Conservation (phyloP, 2,797 vertebrate genomes). For the Ptychadena robeensis region DNA sequence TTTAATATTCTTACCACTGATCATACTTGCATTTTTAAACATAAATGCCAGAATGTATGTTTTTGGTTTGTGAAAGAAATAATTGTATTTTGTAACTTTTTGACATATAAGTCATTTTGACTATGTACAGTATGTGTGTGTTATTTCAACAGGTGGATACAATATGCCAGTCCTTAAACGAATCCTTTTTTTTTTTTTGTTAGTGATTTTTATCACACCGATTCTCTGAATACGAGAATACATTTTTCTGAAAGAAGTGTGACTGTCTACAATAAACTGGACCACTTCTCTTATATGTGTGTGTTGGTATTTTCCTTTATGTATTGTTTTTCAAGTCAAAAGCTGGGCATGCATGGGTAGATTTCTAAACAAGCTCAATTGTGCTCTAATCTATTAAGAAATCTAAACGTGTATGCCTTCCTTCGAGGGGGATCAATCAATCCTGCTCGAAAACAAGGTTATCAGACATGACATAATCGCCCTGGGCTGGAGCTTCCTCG, state of each 20-base stretch:
- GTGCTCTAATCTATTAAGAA: no score
- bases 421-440: no score
- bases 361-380: no score
- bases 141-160: no score
- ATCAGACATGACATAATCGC: no score
- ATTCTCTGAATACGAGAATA: background rate
- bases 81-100: background rate
- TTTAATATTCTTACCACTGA: background rate
- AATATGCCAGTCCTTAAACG: no score
- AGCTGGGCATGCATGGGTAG: no score
- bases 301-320: background rate
- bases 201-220: background rate
- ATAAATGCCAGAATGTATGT: background rate
- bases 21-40: background rate
- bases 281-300: background rate
- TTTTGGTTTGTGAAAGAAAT: background rate
- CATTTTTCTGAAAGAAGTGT: background rate
- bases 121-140: background rate
- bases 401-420: no score
- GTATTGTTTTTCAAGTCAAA: no score
- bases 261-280: background rate
- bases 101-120: background rate
- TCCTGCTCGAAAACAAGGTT: no score
- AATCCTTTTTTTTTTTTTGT: background rate
- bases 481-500: no score